Conservation (phyloP, 2,888 invertebrate species). For the Oscheius myriophilus region DNA sequence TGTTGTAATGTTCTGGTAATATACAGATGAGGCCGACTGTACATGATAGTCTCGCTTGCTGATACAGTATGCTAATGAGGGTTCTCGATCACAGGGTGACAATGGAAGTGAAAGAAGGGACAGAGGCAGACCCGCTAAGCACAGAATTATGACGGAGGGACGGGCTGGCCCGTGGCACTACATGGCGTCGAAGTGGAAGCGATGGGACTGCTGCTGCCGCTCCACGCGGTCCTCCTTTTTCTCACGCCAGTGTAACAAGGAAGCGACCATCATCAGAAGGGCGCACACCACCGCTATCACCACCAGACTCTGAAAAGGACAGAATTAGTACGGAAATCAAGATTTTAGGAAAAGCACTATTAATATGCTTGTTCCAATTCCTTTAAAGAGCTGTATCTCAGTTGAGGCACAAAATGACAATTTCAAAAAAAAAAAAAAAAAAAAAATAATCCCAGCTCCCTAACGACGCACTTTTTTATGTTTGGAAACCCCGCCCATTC, state of each 20-base stretch:
- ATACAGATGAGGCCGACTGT: too few species aligned
- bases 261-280: conserved; percentile 63
- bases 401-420: too few species aligned
- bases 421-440: too few species aligned
- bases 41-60: too few species aligned
- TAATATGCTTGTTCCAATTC: too few species aligned
- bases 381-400: too few species aligned
- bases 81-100: background rate
- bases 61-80: too few species aligned
- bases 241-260: conserved; percentile 65
- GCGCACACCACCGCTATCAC: conserved; percentile 63
- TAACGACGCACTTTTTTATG: too few species aligned
- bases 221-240: conserved; percentile 65
- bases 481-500: too few species aligned
- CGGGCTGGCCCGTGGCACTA: conserved; percentile 33
- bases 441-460: too few species aligned
- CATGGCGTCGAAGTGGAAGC: conserved; percentile 71
- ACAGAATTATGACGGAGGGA: conserved; percentile 2
- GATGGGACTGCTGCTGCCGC: conserved; percentile 66
- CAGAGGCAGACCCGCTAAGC: conserved; percentile 6
- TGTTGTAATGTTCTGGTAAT: too few species aligned
- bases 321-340: too few species aligned
- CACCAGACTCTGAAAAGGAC: conserved; percentile 46
- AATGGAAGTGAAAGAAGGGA: background rate
- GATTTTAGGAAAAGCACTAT: background rate